Base-by-base conservation (phyloP, 2,113 vertebrate genomes). In the Porphyrio hochstetteri region DNA sequence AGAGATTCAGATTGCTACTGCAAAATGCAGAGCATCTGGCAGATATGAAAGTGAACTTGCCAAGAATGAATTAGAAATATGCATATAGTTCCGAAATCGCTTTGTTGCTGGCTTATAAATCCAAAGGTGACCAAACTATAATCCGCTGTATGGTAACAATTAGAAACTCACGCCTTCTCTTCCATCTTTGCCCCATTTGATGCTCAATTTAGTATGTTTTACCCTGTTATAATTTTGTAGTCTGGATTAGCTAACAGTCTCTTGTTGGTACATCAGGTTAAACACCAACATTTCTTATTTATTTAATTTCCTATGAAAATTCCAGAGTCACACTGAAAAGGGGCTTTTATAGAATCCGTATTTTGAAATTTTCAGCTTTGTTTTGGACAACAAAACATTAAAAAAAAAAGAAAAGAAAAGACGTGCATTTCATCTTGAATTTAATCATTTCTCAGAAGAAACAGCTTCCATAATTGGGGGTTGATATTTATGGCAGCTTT, bases 1-100 rank as follows among this genome's bases (percentile, higher is more conserved):
- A 86, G 86, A 91, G 69, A 96, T 92, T 88, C 91, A 91, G 61
- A 80, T 78, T 86, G 79, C 33, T 85, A 46, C 44, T 82, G 53
- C 40, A 96, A 96, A 96, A 96, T 68, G 50, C 15, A 81, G 79
- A 97, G 60, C 91, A 93, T 91, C 83, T 95, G 90, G 63, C 0
- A 1, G 55, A 75, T 87, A 77, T 4, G 16, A 76, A 94, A 86
- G 38, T 53, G 27, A 90, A 70, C 28, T 82, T 91, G 79, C 67
- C 83, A 91, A 95, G 74, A 93, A 56, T 64, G 24, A 94, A 81
- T 88, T 81, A 82, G 67, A 93, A 93, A 89, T 92, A 84, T 42
- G 48, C 16, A 23, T 76, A 10, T 70, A 82, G 33, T 35, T 67
- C 69, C 75, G 52, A 91, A 91, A 88, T 46, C 50, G 35, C 25